Evolutionary conservation across 1,140 invertebrate genomes (phyloP).

Genomic region (Amyelois transitella): DNA sequence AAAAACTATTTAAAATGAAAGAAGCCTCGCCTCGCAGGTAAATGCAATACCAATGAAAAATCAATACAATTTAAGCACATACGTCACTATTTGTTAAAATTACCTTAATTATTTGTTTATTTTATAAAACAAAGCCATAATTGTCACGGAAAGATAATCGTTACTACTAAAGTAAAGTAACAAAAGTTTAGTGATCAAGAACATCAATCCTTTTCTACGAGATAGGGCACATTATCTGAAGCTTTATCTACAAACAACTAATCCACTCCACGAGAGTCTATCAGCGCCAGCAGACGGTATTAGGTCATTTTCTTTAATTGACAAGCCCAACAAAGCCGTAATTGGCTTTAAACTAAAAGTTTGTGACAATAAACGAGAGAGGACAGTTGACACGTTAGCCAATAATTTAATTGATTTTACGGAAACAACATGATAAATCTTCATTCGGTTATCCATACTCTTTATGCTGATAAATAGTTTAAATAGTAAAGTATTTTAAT

Average conservation of each 20-base stretch:
- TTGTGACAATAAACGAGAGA: neutral
- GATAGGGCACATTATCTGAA: neutral
- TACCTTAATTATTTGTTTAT: too few species aligned
- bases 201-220: neutral
- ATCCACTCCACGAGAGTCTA: neutral
- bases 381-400: neutral
- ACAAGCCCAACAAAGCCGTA: neutral
- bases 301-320: neutral
- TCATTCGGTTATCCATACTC: too few species aligned
- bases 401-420: neutral
- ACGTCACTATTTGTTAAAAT: too few species aligned
- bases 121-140: too few species aligned
- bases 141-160: too few species aligned
- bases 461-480: too few species aligned
- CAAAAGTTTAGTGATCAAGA: neutral
- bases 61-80: too few species aligned
- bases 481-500: too few species aligned
- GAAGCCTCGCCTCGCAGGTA: too few species aligned
- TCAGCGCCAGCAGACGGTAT: neutral
- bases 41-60: too few species aligned
- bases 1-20: too few species aligned
- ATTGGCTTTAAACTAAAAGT: neutral
- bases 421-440: too few species aligned
- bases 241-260: neutral
- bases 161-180: neutral